phyloP scores from a whole-genome alignment of 2,797 vertebrate genomes.

The Betta splendens region DNA sequence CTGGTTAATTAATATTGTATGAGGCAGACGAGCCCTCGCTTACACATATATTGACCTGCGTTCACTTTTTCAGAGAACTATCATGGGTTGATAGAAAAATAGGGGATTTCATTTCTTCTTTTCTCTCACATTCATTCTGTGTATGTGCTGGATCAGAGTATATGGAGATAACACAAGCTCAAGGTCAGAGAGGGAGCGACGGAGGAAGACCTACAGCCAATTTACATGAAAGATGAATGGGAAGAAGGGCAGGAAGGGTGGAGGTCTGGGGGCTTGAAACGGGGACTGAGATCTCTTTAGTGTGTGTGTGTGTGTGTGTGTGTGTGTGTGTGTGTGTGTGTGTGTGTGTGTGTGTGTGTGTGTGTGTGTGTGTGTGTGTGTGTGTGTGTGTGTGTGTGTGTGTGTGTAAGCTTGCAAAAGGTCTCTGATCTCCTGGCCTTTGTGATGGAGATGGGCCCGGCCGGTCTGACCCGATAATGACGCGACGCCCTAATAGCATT shows the following conservation, averaged over 20 bases:
- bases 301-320: constrained; percentile 42
- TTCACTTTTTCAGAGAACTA: constrained; percentile 51
- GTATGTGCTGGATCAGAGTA: constrained; percentile 85
- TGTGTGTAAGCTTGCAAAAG: constrained; percentile 46
- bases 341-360: constrained; percentile 18
- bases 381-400: constrained; percentile 1
- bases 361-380: constrained; percentile 23
- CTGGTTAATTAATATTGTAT: constrained; percentile 71
- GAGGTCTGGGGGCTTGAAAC: constrained; percentile 54
- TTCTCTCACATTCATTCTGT: constrained; percentile 49
- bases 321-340: constrained; percentile 22
- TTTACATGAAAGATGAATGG: constrained; percentile 81
- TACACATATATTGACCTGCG: constrained; percentile 21
- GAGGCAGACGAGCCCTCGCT: constrained; percentile 45
- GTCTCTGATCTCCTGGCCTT: constrained; percentile 83
- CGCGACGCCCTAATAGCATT: constrained; percentile 81
- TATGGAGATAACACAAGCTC: constrained; percentile 88
- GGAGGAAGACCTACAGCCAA: constrained; percentile 77
- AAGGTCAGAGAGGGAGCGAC: constrained; percentile 89
- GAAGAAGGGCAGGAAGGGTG: constrained; percentile 65
- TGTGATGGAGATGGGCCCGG: constrained; percentile 84
- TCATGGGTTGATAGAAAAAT: constrained; percentile 67
- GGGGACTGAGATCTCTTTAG: constrained; percentile 75
- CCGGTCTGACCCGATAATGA: constrained; percentile 82
- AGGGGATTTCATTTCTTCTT: constrained; percentile 58